Percentiles rank a stretch among this genome's conserved stretches.
These are phyloP conservation scores for Spinus olivaceus DNA, from an alignment of 2,797 vertebrate species.

Conservation along the genomic window DNA sequence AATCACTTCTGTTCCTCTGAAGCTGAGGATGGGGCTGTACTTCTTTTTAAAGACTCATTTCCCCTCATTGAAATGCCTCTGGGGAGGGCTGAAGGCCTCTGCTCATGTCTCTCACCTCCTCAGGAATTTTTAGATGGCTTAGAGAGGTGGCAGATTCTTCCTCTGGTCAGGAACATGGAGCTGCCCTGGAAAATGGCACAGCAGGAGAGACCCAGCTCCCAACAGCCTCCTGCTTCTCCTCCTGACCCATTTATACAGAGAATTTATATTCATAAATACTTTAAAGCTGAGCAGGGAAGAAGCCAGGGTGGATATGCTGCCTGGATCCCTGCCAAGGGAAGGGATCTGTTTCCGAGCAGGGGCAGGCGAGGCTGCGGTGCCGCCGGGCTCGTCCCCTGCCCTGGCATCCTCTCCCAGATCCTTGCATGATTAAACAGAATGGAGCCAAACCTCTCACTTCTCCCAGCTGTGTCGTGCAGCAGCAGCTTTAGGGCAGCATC, in stretches of 20 bases:
- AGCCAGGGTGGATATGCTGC: background rate
- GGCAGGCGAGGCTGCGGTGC: background rate
- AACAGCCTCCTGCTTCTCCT: background rate
- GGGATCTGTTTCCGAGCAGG: constrained; percentile 20
- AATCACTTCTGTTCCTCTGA: background rate
- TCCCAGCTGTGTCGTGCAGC: rapidly evolving
- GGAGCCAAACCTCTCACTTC: background rate
- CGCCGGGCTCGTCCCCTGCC: background rate
- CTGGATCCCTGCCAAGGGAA: constrained; percentile 50
- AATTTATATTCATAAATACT: constrained; percentile 59
- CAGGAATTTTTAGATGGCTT: constrained; percentile 14
- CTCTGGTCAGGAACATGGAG: background rate
- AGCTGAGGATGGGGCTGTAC: background rate
- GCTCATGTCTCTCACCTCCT: background rate
- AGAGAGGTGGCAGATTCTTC: background rate
- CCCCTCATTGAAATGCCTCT: background rate
- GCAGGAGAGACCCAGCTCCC: background rate
- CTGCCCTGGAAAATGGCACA: constrained; percentile 21
- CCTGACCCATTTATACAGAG: constrained; percentile 45
- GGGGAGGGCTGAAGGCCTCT: background rate
- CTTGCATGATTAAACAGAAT: background rate
- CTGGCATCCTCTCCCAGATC: background rate
- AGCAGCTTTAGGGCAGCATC: rapidly evolving
- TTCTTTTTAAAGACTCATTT: background rate
- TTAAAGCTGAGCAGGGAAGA: constrained; percentile 20